Evolutionary conservation across 2,888 invertebrate species (phyloP), one percentile per base, ranked within the genome.

Genomic region (Drosophila greeni): DNA sequence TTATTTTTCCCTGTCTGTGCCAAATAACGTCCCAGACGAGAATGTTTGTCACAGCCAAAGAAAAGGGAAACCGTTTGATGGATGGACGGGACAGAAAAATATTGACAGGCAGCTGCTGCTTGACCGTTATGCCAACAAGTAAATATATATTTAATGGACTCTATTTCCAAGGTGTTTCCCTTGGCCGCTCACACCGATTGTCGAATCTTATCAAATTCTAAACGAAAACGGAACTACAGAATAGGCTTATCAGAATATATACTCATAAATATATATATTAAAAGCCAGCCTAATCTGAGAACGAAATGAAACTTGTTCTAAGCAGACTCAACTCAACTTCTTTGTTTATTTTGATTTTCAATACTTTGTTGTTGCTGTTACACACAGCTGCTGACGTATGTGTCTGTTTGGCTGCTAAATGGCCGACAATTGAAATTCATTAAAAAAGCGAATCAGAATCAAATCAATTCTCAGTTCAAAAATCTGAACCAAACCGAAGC

Each of bases 391-490:
- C 66, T 67, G 70, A 61, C 70, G 51, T 61, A 66, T 60, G 37
- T 33, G 31, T 49, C 36, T 59, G 24, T 49, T 18, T 45, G 66
- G 33, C 45, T 47, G 62, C 70, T 69, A 70, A 65, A 48, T 66
- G 70, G 47, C 11, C 34, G 40, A 54, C 70, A 70, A 70, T 70
- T 70, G 66, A 70, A 70, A 70, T 70, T 60, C 54, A 70, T 70
- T 70, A 66, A 71, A 66, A 71, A 66, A 56, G 43, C 55, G 49
- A 71, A 70, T 71, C 70, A 68, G 43, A 69, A 49, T 49, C 47
- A 40, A 55, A 33, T n/a, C n/a, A 55, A 47, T 55, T 31, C 36
- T 29, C 31, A 12, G 52, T 43, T 31, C 5, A n/a, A 31, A 61
- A 61, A 62, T 45, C 31, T 31, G 24, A 59, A 40, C 42, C 40